Percentiles rank a stretch among this genome's conserved stretches.
Conservation (phyloP, 1,140 invertebrate species). For the Portunus trituberculatus region DNA sequence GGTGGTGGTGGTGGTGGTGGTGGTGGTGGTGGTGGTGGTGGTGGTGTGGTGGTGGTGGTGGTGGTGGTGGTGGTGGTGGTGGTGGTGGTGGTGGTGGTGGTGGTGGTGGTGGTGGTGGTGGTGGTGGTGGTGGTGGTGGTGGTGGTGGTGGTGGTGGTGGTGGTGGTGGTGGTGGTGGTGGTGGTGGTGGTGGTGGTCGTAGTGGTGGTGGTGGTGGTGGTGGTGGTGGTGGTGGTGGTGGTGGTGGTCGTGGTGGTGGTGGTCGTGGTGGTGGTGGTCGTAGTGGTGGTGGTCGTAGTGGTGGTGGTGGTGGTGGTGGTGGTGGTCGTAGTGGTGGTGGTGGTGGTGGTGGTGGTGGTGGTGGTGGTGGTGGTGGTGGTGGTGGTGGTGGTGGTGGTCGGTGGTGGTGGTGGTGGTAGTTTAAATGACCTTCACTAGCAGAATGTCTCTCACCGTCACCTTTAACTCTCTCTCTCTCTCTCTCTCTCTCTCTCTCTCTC, state of each 20-base stretch:
- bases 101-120: neutral
- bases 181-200: neutral
- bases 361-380: neutral
- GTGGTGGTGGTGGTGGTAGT: neutral
- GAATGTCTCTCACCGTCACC: neutral
- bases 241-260: neutral
- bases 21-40: neutral
- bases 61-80: neutral
- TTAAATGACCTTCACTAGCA: neutral
- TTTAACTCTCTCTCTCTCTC: neutral
- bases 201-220: constrained; percentile 15
- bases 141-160: neutral
- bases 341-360: no score
- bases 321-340: no score
- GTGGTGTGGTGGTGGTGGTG: neutral
- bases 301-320: no score
- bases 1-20: neutral
- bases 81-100: neutral
- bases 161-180: neutral
- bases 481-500: neutral
- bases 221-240: neutral
- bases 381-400: neutral
- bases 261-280: neutral
- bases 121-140: constrained; percentile 21
- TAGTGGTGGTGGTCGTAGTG: no score